Base-by-base conservation (phyloP, 2,113 vertebrate species). In the Seriola quinqueradiata region DNA sequence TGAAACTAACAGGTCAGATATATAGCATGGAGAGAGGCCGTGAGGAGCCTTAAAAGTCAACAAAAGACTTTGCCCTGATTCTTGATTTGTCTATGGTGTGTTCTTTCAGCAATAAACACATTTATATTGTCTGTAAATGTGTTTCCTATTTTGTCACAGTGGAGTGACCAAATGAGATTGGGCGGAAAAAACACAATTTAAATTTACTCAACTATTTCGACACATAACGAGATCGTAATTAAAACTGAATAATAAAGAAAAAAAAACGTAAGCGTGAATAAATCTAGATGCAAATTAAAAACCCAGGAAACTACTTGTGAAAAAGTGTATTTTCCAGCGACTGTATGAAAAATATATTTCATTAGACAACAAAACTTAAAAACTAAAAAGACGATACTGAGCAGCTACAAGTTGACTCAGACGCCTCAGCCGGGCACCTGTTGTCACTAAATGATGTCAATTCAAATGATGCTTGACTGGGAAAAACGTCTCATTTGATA, bases 401-500 rank as follows among this genome's bases (percentile, higher is more conserved):
- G 36, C n/a, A 55, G 58, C 59, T 44, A 17, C 5, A 46, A 17
- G 19, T 17, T 2, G 11, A 5, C 12, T 32, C 3, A 64, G 28
- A 13, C 4, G 59, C n/a, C 48, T 13, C 44, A 28, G n/a, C 42
- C 11, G 13, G 61, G 42, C 58, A 69, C 36, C 50, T 55, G 36
- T 38, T 58, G 5, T 19, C 70, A 63, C 11, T 50, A 36, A 61
- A 10, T 21, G 9, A 87, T 28, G 42, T 34, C 28, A 70, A 52
- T 48, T 78, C 6, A 32, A 16, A 32, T 12, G 19, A 50, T 2
- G 66, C 46, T 38, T 10, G n/a, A 70, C 16, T 8, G 4, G 34
- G 21, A 61, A 54, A 60, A 71, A 70, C 10, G 32, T 52, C n/a
- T 52, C 17, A 57, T 66, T 66, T 42, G 4, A 83, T 50, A 10